phyloP scores from a whole-genome alignment of 2,888 invertebrate species.

The Amphipoea lucens region DNA sequence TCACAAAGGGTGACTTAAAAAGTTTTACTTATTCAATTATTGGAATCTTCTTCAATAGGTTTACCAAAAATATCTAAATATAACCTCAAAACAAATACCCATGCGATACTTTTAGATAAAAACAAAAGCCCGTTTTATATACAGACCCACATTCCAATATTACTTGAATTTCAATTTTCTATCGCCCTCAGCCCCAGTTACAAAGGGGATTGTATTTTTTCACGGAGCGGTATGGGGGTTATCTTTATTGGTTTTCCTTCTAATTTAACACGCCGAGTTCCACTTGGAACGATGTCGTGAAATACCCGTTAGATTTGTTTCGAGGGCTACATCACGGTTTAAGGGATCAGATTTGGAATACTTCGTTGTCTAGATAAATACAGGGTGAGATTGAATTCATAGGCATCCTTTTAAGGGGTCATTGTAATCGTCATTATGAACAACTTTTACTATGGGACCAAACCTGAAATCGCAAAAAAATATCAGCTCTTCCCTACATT shows the following conservation, averaged over 20 bases:
- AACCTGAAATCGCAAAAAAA: too few relatives aligned
- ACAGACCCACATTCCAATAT: conserved; percentile 58
- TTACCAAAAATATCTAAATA: conserved; percentile 11
- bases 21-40: conserved; percentile 8
- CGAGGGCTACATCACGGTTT: conserved; percentile 6
- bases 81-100: conserved; percentile 33
- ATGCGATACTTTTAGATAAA: conserved; percentile 43
- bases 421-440: too few relatives aligned
- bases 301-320: conserved; percentile 47
- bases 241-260: conserved; percentile 73
- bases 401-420: too few relatives aligned
- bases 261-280: conserved; percentile 69
- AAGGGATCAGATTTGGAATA: conserved; percentile 23
- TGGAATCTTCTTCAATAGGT: neutral
- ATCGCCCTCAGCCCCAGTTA: conserved; percentile 38
- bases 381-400: too few relatives aligned
- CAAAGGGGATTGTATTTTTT: conserved; percentile 64
- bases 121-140: conserved; percentile 55
- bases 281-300: conserved; percentile 45
- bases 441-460: too few relatives aligned
- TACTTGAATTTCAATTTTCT: conserved; percentile 68
- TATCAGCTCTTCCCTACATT: too few relatives aligned
- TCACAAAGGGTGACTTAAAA: neutral
- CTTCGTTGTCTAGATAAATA: neutral
- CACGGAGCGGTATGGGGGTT: conserved; percentile 58